Percentiles rank a stretch among this genome's conserved stretches.
These are phyloP conservation scores for Drosophila novamexicana DNA, from an alignment of 1,140 invertebrate genomes.

Conservation along the genomic window DNA sequence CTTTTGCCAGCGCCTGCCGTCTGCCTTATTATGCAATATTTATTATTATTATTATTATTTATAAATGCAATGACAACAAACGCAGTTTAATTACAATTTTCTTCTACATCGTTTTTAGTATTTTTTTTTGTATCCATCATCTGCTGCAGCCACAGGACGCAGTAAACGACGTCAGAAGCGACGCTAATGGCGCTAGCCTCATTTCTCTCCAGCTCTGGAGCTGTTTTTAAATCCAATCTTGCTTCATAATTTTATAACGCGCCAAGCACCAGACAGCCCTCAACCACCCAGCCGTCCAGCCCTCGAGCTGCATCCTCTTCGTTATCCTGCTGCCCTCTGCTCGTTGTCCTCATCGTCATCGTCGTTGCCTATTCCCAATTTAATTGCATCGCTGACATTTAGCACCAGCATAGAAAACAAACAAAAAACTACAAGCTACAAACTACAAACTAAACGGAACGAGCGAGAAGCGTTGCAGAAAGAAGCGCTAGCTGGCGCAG, in stretches of 20 bases:
- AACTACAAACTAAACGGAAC: conserved; percentile 10
- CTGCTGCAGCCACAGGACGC: conserved; percentile 26
- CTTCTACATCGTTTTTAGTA: conserved; percentile 1
- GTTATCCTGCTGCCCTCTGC: conserved; percentile 3
- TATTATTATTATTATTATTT: conserved; percentile 72
- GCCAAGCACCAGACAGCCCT: conserved; percentile 31
- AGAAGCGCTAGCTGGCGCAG: conserved; percentile 6
- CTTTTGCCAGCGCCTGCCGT: conserved; percentile 13
- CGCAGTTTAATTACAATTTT: conserved; percentile 83
- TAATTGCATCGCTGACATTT: conserved; percentile 81
- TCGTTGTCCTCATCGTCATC: conserved; percentile 27
- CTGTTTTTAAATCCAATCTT: conserved; percentile 78
- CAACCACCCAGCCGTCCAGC: not conserved
- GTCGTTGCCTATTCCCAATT: conserved; percentile 66
- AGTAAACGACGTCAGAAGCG: conserved; percentile 55
- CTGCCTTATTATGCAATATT: conserved; percentile 68
- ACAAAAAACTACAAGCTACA: conserved; percentile 22
- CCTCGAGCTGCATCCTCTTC: not conserved
- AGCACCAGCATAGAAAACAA: conserved; percentile 56
- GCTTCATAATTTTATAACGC: conserved; percentile 75
- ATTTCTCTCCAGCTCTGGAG: conserved; percentile 15
- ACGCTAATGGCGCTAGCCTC: conserved; percentile 66
- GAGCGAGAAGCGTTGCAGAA: not conserved
- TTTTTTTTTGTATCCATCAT: conserved; percentile 51
- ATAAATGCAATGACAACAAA: conserved; percentile 81